Evolutionary conservation across 2,797 vertebrate genomes (phyloP).

Genomic region (Sebastes matsubarae): DNA sequence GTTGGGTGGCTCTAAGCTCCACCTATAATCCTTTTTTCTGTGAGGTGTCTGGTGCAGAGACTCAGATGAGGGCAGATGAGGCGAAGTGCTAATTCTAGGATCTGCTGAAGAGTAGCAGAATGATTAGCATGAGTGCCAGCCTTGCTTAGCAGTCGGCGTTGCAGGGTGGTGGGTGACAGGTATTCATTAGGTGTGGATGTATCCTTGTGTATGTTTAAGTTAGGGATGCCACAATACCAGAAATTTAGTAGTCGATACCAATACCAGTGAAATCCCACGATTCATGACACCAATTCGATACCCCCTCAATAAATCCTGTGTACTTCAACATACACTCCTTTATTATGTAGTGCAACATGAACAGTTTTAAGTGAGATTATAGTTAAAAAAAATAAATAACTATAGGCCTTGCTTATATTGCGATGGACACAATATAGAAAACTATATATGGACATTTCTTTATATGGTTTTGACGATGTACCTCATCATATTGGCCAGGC

Average conservation of each 20-base stretch:
- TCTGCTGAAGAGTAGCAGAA: conserved; percentile 80
- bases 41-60: conserved; percentile 75
- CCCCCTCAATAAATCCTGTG: too few relatives aligned
- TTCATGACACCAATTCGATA: too few relatives aligned
- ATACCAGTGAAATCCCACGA: not conserved
- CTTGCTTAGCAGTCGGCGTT: conserved; percentile 45
- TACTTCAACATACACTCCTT: too few relatives aligned
- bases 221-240: not conserved
- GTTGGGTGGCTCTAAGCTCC: not conserved
- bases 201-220: not conserved
- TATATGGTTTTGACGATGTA: too few relatives aligned
- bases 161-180: not conserved
- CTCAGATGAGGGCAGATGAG: conserved; percentile 13
- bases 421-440: rapidly evolving
- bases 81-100: conserved; percentile 46
- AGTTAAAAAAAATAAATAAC: too few relatives aligned
- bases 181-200: not conserved
- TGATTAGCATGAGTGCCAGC: conserved; percentile 71
- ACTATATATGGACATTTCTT: too few relatives aligned
- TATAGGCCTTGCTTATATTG: too few relatives aligned
- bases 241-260: not conserved
- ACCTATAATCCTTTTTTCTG: conserved; percentile 29
- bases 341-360: too few relatives aligned
- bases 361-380: too few relatives aligned
- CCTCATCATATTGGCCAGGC: too few relatives aligned